These are phyloP conservation scores for Archilochus colubris DNA, from an alignment of 2,113 vertebrate genomes.

Conservation along the genomic window DNA sequence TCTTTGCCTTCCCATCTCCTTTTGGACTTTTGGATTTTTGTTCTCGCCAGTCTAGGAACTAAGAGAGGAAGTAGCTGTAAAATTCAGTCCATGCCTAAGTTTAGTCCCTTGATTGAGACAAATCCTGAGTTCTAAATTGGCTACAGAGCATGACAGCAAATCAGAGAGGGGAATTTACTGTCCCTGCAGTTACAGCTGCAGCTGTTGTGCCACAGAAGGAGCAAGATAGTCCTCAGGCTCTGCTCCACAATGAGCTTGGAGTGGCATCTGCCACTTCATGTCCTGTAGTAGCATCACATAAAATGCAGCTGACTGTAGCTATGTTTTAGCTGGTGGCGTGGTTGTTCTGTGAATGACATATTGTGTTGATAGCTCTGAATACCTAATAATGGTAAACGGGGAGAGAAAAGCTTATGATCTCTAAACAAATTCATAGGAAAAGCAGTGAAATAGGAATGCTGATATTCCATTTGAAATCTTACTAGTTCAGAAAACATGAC, in stretches of 20 bases:
- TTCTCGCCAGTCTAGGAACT: neutral
- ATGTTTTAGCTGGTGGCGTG: neutral
- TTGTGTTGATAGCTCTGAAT: neutral
- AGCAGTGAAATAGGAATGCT: neutral
- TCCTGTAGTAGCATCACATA: neutral
- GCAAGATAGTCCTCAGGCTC: neutral
- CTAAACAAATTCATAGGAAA: neutral
- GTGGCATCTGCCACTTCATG: slow-evolving; percentile 41
- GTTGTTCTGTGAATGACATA: neutral
- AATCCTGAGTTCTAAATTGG: fast-evolving
- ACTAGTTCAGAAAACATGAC: neutral
- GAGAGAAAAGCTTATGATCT: neutral
- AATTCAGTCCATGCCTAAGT: fast-evolving
- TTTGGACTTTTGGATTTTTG: neutral
- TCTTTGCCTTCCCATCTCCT: neutral
- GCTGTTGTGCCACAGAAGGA: neutral
- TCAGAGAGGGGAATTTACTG: neutral
- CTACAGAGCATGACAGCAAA: neutral
- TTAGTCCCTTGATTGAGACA: neutral
- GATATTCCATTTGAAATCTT: neutral
- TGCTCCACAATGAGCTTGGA: neutral
- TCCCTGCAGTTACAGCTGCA: fast-evolving
- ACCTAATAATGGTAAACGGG: neutral
- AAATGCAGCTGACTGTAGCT: neutral
- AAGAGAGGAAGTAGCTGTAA: neutral